Base-by-base conservation (phyloP, 2,888 invertebrate species). In the Drosophila flavopinicola region DNA sequence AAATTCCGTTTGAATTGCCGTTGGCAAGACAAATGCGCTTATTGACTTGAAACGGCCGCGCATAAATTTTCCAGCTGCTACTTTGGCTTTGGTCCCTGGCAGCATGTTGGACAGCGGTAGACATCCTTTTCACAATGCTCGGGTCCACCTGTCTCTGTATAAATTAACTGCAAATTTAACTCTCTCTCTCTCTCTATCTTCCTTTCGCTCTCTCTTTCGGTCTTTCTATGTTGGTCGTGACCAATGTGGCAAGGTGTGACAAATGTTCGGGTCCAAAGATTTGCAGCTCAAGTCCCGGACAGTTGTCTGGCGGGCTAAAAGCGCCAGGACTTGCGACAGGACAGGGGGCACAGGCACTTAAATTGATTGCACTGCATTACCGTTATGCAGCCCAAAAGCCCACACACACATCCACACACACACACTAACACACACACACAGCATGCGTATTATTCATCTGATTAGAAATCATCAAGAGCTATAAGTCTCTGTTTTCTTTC, bases 1-100 rank as follows among this genome's bases (percentile, higher is more conserved):
- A 77, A 70, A 78, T 77, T 68, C 54, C 56, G 39, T 39, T 20
- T 57, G 59, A 66, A 57, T 60, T 58, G 57, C 66, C 52, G 65
- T 45, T 68, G 63, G 56, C 57, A 87, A 87, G 82, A 80, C 72
- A 87, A 85, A 85, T 85, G 84, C 77, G 77, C 87, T 83, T 87
- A 87, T 87, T 87, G 87, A 87, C 87, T 86, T 75, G 66, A 84
- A 85, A 71, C 60, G 79, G 71, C 65, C 66, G 82, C 66, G 79
- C 79, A 85, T 85, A 82, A 83, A 85, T 85, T 83, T 69, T 37
- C 24, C 67, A 64, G 45, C 42, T 72, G 75, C 66, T 38, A 60
- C 63, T 66, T 63, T 58, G 38, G 56, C 44, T 20, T 52, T 37
- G 32, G 30, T 25, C 6, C 35, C 38, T 10, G 47, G 23, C 65